These are phyloP conservation scores for Motacilla tschutschensis DNA, from an alignment of 2,113 vertebrate species.

Conservation along the genomic window DNA sequence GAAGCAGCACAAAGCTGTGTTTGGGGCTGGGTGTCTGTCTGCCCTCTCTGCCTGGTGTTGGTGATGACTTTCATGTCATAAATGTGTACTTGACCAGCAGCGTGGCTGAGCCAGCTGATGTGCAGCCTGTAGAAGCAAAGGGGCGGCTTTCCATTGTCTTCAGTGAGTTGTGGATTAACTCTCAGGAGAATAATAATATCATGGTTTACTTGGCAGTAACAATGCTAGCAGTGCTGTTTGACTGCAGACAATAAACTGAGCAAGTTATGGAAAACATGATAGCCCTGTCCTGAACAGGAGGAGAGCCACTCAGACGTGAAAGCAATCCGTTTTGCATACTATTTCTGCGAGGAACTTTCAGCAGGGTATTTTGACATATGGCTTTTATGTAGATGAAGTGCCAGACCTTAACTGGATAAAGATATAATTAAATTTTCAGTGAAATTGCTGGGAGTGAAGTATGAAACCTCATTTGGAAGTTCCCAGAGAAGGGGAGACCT, in stretches of 20 bases:
- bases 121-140: not conserved
- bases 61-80: not conserved
- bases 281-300: slow-evolving; percentile 16
- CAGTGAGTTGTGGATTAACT: slow-evolving; percentile 30
- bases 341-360: slow-evolving; percentile 21
- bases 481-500: not conserved
- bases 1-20: not conserved
- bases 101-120: not conserved
- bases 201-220: slow-evolving; percentile 55
- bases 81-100: not conserved
- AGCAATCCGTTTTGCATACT: not conserved
- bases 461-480: not conserved
- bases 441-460: not conserved
- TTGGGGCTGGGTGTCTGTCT: not conserved
- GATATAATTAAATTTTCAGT: not conserved
- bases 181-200: slow-evolving; percentile 25
- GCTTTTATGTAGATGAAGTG: not conserved
- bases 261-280: slow-evolving; percentile 36
- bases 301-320: not conserved
- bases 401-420: not conserved
- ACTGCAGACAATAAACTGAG: slow-evolving; percentile 35
- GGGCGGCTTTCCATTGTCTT: slow-evolving; percentile 30
- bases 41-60: not conserved
- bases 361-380: not conserved
- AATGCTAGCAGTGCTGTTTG: slow-evolving; percentile 29